phyloP scores from a whole-genome alignment of 2,113 vertebrate species.

The Oxygymnocypris stewartii region DNA sequence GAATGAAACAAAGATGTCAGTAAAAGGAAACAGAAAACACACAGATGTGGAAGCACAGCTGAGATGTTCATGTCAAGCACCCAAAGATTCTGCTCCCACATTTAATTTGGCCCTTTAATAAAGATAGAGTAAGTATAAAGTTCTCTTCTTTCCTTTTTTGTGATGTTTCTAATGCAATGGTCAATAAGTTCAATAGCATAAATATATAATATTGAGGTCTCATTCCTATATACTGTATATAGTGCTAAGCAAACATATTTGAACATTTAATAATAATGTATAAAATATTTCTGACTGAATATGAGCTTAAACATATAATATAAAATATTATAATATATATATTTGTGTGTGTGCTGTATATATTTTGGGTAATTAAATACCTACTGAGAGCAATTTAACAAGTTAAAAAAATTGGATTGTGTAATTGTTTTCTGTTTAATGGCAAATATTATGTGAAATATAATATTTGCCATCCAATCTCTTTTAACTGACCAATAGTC shows the following conservation, averaged over 20 bases:
- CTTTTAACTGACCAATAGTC: background rate
- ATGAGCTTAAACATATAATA: too few relatives aligned
- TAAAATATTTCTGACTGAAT: too few relatives aligned
- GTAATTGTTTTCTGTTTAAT: too few relatives aligned
- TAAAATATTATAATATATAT: too few relatives aligned
- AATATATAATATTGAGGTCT: background rate
- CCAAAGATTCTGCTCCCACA: background rate
- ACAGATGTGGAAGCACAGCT: background rate
- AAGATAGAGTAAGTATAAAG: background rate
- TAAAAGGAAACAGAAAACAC: background rate
- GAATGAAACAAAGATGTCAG: slow-evolving; percentile 9
- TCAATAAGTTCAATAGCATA: background rate
- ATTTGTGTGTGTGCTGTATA: too few relatives aligned
- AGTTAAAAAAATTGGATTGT: too few relatives aligned
- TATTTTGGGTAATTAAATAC: too few relatives aligned
- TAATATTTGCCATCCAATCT: background rate
- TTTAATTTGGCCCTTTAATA: background rate
- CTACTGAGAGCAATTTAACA: too few relatives aligned
- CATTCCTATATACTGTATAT: too few relatives aligned
- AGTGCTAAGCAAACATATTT: too few relatives aligned
- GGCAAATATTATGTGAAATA: background rate
- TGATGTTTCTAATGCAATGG: too few relatives aligned
- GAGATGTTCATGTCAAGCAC: background rate
- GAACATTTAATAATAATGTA: too few relatives aligned
- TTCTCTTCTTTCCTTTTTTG: background rate